Conservation (phyloP, 64 coral and sea anemone species). For the Trachythela sp. region DNA sequence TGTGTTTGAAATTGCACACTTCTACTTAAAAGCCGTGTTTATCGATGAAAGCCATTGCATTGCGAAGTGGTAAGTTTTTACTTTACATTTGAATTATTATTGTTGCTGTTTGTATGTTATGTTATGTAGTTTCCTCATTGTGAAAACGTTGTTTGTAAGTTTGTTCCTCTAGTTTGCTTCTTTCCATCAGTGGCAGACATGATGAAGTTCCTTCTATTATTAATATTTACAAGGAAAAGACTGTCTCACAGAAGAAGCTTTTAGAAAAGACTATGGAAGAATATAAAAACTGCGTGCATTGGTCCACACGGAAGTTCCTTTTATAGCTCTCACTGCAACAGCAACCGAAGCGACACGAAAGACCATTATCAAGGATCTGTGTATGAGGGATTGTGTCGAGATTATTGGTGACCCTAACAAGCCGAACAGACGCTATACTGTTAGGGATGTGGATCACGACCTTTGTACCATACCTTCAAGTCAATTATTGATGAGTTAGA, state of each 20-base stretch:
- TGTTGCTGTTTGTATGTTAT: too few relatives aligned
- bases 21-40: too few relatives aligned
- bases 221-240: not conserved
- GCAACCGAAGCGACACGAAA: not conserved
- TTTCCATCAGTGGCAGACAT: too few relatives aligned
- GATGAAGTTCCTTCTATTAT: too few relatives aligned
- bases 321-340: not conserved
- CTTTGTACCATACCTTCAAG: not conserved
- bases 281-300: not conserved
- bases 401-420: slow-evolving; percentile 6
- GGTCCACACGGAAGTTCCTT: not conserved
- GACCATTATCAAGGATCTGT: not conserved
- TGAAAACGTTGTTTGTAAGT: too few relatives aligned
- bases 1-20: too few relatives aligned
- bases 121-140: too few relatives aligned
- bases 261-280: slow-evolving; percentile 2
- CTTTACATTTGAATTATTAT: too few relatives aligned
- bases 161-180: too few relatives aligned
- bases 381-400: not conserved
- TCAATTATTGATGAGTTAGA: not conserved
- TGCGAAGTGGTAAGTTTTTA: too few relatives aligned
- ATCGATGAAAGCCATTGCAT: too few relatives aligned
- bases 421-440: not conserved
- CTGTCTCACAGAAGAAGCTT: not conserved
- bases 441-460: not conserved